Percentiles rank a stretch among this genome's conserved stretches.
Conservation (phyloP, 2,888 invertebrate species). For the Lycia hirtaria region DNA sequence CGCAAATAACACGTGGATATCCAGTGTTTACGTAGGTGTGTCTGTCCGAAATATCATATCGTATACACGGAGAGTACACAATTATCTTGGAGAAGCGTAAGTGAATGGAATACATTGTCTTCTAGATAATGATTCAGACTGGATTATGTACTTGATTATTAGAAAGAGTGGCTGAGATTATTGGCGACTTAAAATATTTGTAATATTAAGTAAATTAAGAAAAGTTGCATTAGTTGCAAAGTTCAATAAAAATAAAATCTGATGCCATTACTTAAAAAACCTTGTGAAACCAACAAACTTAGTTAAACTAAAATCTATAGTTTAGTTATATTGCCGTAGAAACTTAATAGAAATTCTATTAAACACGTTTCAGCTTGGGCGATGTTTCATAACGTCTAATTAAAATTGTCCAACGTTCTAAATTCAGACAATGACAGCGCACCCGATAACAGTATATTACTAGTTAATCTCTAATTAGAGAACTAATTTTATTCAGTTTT, state of each 20-base stretch:
- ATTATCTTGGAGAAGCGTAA: constrained; percentile 14
- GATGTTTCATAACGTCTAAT: constrained; percentile 16
- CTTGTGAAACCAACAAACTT: background rate
- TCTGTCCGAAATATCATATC: constrained; percentile 32
- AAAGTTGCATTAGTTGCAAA: background rate
- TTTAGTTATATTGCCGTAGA: background rate
- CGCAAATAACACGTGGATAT: constrained; percentile 45
- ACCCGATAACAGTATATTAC: constrained; percentile 23
- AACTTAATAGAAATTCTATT: background rate
- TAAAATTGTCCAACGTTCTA: constrained; percentile 27
- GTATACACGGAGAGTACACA: constrained; percentile 17
- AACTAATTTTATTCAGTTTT: constrained; percentile 37
- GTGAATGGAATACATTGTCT: constrained; percentile 8
- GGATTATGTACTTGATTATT: too few species aligned
- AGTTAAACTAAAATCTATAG: background rate
- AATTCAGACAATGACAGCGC: constrained; percentile 25
- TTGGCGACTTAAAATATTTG: too few species aligned
- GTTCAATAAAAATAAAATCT: background rate
- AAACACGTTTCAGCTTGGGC: constrained; percentile 21
- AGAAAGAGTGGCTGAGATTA: too few species aligned
- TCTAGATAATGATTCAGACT: constrained; percentile 1
- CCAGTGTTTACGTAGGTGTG: constrained; percentile 53
- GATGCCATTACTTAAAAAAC: background rate
- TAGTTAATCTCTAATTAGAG: constrained; percentile 28
- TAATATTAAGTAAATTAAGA: too few species aligned